phyloP scores from a whole-genome alignment of 2,113 vertebrate genomes.

The Solenodon paradoxus region DNA sequence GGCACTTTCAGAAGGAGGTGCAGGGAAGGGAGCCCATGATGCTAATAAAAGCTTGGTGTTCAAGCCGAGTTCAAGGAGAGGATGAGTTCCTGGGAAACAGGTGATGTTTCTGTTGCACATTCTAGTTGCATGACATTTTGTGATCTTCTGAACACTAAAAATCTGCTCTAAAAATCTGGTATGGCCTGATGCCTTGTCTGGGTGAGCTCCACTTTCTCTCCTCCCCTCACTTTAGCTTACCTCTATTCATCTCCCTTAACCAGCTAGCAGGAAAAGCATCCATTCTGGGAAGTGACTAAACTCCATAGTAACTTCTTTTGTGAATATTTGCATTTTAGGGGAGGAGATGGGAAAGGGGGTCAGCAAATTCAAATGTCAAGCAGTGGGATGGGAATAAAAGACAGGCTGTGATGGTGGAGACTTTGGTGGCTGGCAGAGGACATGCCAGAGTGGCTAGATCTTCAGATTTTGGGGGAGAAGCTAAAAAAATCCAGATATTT shows the following conservation, averaged over 20 bases:
- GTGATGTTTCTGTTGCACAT: not conserved
- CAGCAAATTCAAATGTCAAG: not conserved
- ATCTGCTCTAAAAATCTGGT: not conserved
- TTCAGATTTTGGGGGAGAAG: not conserved
- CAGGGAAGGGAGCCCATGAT: not conserved
- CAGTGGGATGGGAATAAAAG: not conserved
- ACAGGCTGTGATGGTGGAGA: not conserved
- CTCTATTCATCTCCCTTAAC: not conserved
- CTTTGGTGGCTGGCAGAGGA: no score
- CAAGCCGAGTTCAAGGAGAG: not conserved
- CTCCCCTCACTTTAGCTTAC: not conserved
- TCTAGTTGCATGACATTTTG: not conserved
- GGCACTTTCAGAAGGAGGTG: conserved; percentile 19
- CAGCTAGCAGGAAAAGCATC: not conserved
- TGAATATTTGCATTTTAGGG: not conserved
- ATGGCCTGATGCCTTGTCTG: not conserved
- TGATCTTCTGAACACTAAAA: not conserved
- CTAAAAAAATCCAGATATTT: conserved; percentile 19
- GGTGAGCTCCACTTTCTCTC: not conserved
- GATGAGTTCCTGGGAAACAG: conserved; percentile 18
- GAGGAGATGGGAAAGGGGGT: not conserved
- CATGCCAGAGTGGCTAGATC: not conserved
- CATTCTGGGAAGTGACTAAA: not conserved
- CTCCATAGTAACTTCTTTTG: not conserved
- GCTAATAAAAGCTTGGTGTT: conserved; percentile 21